phyloP scores from a whole-genome alignment of 2,888 invertebrate species.

The Elaeidobius kamerunicus region DNA sequence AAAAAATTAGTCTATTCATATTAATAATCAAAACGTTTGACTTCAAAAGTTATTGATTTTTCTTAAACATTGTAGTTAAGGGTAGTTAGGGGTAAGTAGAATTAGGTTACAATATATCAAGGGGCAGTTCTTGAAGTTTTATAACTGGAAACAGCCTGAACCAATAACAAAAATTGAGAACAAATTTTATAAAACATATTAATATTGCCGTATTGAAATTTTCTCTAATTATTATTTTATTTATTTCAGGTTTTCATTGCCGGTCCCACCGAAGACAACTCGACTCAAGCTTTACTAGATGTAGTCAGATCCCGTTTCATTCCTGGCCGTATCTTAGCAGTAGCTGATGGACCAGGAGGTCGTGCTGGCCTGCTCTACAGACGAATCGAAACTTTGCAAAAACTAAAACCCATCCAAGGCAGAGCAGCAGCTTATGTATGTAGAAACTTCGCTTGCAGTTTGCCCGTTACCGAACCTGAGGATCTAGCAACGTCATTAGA shows the following conservation, averaged over 20 bases:
- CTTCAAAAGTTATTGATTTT: no score
- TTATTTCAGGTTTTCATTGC: slow-evolving; percentile 62
- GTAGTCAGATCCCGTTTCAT: slow-evolving; percentile 63
- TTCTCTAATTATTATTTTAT: background rate
- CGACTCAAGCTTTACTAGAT: slow-evolving; percentile 64
- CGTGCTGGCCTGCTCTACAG: slow-evolving; percentile 43
- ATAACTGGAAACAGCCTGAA: no score
- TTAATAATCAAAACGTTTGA: no score
- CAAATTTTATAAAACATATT: no score
- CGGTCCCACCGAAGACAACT: slow-evolving; percentile 61
- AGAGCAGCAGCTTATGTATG: slow-evolving; percentile 77
- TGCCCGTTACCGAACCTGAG: slow-evolving; percentile 68
- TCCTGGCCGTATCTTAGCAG: slow-evolving; percentile 66
- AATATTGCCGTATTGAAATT: background rate
- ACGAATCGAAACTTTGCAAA: slow-evolving; percentile 49
- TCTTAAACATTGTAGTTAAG: no score
- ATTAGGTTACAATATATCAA: no score
- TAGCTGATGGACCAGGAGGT: slow-evolving; percentile 59
- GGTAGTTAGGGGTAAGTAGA: no score
- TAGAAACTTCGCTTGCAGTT: slow-evolving; percentile 68
- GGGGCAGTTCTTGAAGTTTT: no score
- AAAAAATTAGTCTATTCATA: no score
- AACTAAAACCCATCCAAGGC: slow-evolving; percentile 53
- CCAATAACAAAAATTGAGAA: no score
- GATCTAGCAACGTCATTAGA: slow-evolving; percentile 60